A percentile compares a stretch with the other conserved stretches of the same genome.
phyloP scores from a whole-genome alignment of 2,113 vertebrate species.

The Cottus gobio region DNA sequence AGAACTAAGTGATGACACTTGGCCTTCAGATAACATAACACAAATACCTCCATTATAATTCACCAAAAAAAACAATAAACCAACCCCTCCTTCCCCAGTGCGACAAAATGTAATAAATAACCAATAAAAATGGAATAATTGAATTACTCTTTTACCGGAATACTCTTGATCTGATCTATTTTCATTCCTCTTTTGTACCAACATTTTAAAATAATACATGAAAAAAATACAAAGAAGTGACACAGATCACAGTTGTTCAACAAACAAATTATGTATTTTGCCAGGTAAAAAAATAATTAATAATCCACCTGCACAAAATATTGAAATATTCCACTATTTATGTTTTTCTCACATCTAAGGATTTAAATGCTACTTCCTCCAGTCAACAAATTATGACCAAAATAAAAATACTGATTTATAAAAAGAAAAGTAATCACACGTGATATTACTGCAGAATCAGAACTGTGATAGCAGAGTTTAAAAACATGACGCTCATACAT shows the following conservation, averaged over 20 bases:
- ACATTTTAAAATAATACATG: not conserved
- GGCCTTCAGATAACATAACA: not conserved
- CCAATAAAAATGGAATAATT: not conserved
- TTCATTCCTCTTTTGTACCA: not conserved
- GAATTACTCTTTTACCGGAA: not conserved
- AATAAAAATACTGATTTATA: not conserved
- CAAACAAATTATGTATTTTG: not conserved
- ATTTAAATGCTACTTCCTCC: not conserved
- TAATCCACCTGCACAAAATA: not conserved
- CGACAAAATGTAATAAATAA: not conserved
- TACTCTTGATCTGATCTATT: not conserved
- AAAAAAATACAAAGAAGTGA: not conserved
- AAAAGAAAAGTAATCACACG: not conserved
- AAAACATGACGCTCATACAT: not conserved
- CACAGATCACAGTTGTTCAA: not conserved
- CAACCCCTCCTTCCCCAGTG: too few relatives aligned
- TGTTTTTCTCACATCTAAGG: not conserved
- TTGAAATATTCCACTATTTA: not conserved
- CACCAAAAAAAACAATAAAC: not conserved
- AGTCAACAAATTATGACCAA: not conserved
- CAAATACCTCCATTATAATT: not conserved
- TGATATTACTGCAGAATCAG: not conserved
- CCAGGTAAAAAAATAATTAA: not conserved
- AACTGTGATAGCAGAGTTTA: not conserved
- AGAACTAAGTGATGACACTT: conserved; percentile 19